Base-by-base conservation (phyloP, 2,113 vertebrate species). In the Aix galericulata region DNA sequence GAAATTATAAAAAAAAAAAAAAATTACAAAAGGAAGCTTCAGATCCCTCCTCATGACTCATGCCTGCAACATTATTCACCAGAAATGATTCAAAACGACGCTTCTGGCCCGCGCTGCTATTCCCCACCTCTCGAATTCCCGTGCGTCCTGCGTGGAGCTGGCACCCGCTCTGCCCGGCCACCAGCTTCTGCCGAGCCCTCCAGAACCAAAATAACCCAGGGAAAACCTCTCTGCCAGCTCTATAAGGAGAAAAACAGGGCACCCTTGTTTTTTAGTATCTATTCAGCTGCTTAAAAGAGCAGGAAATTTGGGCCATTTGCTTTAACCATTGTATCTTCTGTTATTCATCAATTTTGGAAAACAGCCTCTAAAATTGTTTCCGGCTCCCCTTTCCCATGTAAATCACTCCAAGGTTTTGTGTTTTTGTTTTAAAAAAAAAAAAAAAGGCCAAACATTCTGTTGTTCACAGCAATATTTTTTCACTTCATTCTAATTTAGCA, bases 301-400 rank as follows among this genome's bases (percentile, higher is more conserved):
- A 97, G 97, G 98, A 98, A 98, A 97, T 84, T 96, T 88, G 72
- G 89, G 50, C 88, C 94, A 77, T 94, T 95, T 93, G 96, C 92
- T 97, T 93, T 81, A 76, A 90, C 96, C 80, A 95, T 96, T 96
- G 89, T 93, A 89, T 93, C 89, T 95, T 93, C 96, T 97, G 97
- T 94, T 96, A 94, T 95, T 89, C 95, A 92, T 97, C 95, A 89
- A 90, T 97, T 97, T 96, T 90, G 89, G 96, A 96, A 93, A 98
- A 94, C 97, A 91, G 83, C 96, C 92, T 97, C 97, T 89, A 81
- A 94, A 93, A 91, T 55, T 56, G 77, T 94, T 97, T 96, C 96
- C 93, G 46, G 90, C 90, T 94, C 78, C 89, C 92, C 74, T 96
- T 98, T 98, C 98, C 98, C 98, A 98, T 88, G 97, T 97, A 94